Base-by-base conservation (phyloP, 2,113 vertebrate species). In the Bubo scandiacus region DNA sequence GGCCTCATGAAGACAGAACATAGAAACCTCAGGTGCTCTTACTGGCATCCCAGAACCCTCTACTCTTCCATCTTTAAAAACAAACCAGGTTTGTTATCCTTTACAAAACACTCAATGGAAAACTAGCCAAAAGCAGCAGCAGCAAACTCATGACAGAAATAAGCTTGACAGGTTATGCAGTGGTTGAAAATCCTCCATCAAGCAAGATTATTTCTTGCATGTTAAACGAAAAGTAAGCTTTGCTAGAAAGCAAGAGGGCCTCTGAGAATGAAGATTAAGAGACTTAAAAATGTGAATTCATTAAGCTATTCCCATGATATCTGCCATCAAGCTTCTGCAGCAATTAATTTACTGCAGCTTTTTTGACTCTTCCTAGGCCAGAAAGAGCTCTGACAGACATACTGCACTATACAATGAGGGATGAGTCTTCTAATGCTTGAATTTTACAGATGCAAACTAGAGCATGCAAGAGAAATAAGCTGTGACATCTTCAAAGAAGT, bases 171-270 rank as follows among this genome's bases (percentile, higher is more conserved):
- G 36, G 34, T 74, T 84, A 63, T 2, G 1, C 67, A 90, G 58
- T 32, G 20, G 36, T 43, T 93, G 58, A 92, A 88, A 94, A 93
- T 65, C 57, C 30, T 81, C 81, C n/a, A 68, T 72, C 87, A 79
- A 68, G 58, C 27, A 71, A 78, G 75, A 96, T 97, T 95, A 93
- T 78, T 96, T 96, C 75, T 89, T 90, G 62, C 51, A 92, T 21
- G 36, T 57, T 87, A 90, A 90, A 95, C 0, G 7, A 87, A 92
- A 97, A 71, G 30, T 81, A 81, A 81, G 49, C 40, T 96, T 95
- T 89, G 38, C 90, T 84, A 92, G 81, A 92, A 94, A 92, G 96
- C 74, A 95, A 93, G 79, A 94, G 43, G 34, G 51, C 66, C 66
- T 93, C 59, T 38, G 43, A 87, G 70, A 38, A 79, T 82, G 73